Evolutionary conservation across 2,888 invertebrate genomes (phyloP), one percentile per base, ranked within the genome.

Genomic region (Corythucha ciliata): DNA sequence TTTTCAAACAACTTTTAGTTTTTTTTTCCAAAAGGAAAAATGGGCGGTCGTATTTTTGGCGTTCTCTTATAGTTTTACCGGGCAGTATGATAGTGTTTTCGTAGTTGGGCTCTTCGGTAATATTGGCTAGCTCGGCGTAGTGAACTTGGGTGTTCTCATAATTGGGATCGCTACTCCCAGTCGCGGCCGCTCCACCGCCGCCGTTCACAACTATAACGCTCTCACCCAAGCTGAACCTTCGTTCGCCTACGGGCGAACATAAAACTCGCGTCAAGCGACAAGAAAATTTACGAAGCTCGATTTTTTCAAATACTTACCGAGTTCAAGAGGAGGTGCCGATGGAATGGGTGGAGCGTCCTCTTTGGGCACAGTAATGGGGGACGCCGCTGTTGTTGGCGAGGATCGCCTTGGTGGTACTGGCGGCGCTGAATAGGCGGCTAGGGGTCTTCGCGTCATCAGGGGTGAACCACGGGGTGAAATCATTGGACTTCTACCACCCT

Each of bases 371-470:
- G 56, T 50, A 7, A 56, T 36, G 5, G 51, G 51, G 2, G 51
- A 45, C 10, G 49, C 40, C 10, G 39, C 21, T 3, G 41, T 41
- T 12, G 71, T 71, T 10, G 76, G 75, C 1, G 76, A 76, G 25
- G 71, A 72, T 58, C 74, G 70, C 54, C 80, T 65, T 0, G 81
- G 80, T 8, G 80, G 80, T 48, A 81, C 69, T 6, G 80, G 80
- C 5, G 80, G 79, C 6, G 77, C 75, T 5, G 70, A 67, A 36
- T 44, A 42, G 34, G 42, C 46, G 6, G 32, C 26, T 18, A 45
- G 48, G 6, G 52, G 45, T 14, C 57, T 41, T 16, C 72, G 63
- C 22, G 64, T 55, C 32, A 65, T 64, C 50, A 73, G 70, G 1
- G 78, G 78, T 32, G 78, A 78, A 55, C 72, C 73, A 52, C 76